A percentile compares a stretch with the other conserved stretches of the same genome.
phyloP scores from a whole-genome alignment of 2,113 vertebrate species.

The Martes martes region DNA sequence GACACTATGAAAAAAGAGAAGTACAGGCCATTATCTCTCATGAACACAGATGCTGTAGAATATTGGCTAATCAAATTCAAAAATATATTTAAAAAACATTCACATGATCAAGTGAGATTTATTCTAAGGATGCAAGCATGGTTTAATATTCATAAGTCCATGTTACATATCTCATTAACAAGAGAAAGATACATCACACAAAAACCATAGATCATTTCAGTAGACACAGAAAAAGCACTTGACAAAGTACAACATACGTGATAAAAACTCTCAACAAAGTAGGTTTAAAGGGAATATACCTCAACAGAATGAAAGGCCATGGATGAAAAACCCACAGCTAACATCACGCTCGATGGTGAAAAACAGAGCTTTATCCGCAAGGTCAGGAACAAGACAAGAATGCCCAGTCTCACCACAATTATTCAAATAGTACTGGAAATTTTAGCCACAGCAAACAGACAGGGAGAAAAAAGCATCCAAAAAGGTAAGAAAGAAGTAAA shows the following conservation, averaged over 20 bases:
- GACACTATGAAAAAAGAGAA: not conserved
- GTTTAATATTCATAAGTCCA: not conserved
- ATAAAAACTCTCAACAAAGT: not conserved
- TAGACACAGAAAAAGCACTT: not conserved
- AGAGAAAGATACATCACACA: not conserved
- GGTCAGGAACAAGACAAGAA: not conserved
- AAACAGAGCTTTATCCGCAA: not conserved
- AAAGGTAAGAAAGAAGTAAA: not conserved
- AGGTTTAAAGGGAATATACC: not conserved
- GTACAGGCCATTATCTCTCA: not conserved
- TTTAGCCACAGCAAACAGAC: not conserved
- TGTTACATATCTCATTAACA: not conserved
- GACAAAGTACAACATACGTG: not conserved
- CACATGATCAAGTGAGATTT: not conserved
- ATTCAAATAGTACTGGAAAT: not conserved
- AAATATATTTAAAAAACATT: not conserved
- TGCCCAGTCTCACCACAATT: not conserved
- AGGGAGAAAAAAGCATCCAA: not conserved
- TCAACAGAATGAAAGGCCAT: not conserved
- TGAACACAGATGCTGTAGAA: not conserved
- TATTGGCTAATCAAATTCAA: not conserved
- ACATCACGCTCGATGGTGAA: not conserved
- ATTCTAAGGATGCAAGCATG: not conserved
- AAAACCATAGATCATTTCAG: not conserved
- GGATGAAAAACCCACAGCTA: not conserved